Percentiles rank a stretch among this genome's conserved stretches.
Conservation (phyloP, 2,888 invertebrate genomes). For the Cataglyphis albicans region DNA sequence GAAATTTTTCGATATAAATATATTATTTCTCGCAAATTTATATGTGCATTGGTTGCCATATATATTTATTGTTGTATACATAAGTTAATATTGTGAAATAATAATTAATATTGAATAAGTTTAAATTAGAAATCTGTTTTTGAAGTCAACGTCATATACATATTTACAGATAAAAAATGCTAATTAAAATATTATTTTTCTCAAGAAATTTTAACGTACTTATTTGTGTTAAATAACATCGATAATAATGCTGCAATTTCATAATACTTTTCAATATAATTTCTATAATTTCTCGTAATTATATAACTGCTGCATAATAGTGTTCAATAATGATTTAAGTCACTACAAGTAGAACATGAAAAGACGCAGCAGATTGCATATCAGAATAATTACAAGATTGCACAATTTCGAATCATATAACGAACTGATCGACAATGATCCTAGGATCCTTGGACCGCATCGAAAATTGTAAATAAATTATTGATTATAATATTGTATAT, state of each 20-base stretch:
- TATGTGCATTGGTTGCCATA: neutral
- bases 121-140: too few relatives aligned
- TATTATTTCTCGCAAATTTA: neutral
- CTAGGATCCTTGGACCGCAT: constrained; percentile 56
- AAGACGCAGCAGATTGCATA: neutral
- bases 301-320: neutral
- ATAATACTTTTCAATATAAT: neutral
- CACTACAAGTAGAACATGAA: neutral
- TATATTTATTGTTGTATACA: neutral
- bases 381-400: neutral
- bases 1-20: neutral
- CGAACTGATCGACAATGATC: constrained; percentile 23
- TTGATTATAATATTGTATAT: constrained; percentile 66
- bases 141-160: too few relatives aligned
- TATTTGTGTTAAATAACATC: neutral
- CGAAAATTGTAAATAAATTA: constrained; percentile 78
- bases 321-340: neutral
- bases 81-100: neutral
- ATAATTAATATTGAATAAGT: neutral
- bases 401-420: neutral
- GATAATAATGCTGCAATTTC: neutral
- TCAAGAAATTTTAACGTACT: neutral
- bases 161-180: neutral
- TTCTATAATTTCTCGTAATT: constrained; percentile 8
- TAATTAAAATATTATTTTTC: neutral